Evolutionary conservation across 2,797 vertebrate species (phyloP), one percentile per base, ranked within the genome.

Genomic region (Lophius americanus): DNA sequence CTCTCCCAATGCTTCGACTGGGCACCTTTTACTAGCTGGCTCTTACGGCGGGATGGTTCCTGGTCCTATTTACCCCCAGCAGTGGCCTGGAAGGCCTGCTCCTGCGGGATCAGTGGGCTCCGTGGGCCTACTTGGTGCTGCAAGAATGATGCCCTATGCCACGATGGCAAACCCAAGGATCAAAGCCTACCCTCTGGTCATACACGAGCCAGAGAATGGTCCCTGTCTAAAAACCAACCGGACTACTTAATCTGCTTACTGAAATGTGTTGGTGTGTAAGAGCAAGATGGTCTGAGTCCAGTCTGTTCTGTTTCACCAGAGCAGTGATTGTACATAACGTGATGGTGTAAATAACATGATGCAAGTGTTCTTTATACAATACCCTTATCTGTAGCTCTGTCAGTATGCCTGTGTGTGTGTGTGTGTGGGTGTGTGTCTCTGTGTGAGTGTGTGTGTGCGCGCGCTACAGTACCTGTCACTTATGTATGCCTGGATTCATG

Each of bases 191-290:
- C 94, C 96, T 0, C 63, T 84, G 78, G 84, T 86, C 5, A 78
- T 93, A 78, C 89, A 82, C 84, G 92, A 88, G 3, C 87, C 95
- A 0, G 77, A 91, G 5, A 86, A 84, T 7, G 85, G 86, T 42
- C 67, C 85, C 0, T 90, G 83, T 43, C 78, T 92, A 2, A 92
- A 95, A 49, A 91, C 81, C 63, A 86, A 95, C 68, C 93, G 92
- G 73, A 94, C 94, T 92, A 93, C 89, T 9, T 96, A 91, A 93
- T 71, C 51, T 44, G 42, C 60, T 49, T n/a, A 59, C 47, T 60
- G 37, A 64, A 76, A 44, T 68, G n/a, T 69, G 51, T 71, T 61
- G 6, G 39, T 75, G 68, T 76, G 70, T 69, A 8, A n/a, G 60
- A 48, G 66, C 55, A 57, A 59, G 58, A 75, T 66, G 51, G 64